Evolutionary conservation across 2,888 invertebrate species (phyloP).

Genomic region (Nephrotoma flavescens): DNA sequence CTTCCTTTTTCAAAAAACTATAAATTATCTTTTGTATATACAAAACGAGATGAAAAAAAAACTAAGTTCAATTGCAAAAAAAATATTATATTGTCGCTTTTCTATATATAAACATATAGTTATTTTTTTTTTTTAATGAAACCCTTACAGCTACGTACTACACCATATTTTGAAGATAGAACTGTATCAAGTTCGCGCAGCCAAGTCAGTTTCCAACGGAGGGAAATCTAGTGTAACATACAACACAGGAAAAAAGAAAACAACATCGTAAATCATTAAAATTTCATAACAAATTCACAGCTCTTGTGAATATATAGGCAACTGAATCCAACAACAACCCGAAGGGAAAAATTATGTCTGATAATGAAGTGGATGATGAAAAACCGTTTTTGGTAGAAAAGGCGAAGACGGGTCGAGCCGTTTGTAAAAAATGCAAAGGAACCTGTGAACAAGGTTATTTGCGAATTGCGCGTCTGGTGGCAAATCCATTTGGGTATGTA

Average conservation of each 20-base stretch:
- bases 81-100: background rate
- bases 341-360: background rate
- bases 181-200: background rate
- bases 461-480: conserved; percentile 59
- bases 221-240: background rate
- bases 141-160: background rate
- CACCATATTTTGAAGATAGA: background rate
- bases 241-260: background rate
- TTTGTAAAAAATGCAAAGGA: conserved; percentile 76
- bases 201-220: background rate
- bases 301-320: background rate
- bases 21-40: background rate
- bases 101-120: background rate
- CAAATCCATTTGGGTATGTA: conserved; percentile 45
- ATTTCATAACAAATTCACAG: background rate
- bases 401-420: conserved; percentile 65
- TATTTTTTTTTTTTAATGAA: background rate
- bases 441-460: conserved; percentile 57
- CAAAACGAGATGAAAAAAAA: background rate
- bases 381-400: conserved; percentile 57
- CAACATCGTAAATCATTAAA: background rate
- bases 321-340: background rate
- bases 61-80: background rate
- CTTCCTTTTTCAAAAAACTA: background rate
- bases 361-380: conserved; percentile 22